Base-by-base conservation (phyloP, 2,113 vertebrate genomes). In the Ibidorhyncha struthersii region DNA sequence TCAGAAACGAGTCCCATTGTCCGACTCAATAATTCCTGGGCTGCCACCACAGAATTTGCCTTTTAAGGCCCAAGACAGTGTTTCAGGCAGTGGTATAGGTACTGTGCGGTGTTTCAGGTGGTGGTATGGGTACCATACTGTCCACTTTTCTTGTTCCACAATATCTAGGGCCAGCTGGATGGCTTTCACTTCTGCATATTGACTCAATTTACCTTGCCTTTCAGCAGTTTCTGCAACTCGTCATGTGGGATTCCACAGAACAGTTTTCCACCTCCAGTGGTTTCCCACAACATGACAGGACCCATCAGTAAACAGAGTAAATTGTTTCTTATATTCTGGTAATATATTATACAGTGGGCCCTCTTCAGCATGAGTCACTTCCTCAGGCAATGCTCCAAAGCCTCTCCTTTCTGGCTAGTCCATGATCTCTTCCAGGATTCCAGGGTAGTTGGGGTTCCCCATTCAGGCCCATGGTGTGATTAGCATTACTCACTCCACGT, bases 81-180 rank as follows among this genome's bases (percentile, higher is more conserved):
- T 59, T 58, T 40, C 2, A 1, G 27, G 27, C 2, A 1, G n/a
- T 49, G n/a, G n/a, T 65, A n/a, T 21, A 10, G 16, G 45, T 29
- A 71, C 30, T 6, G 6, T 25, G 30, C 2, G 3, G 19, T 56
- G 50, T 56, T 81, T 36, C 4, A 11, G 15, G 34, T 32, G 16
- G 8, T 78, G n/a, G 43, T 36, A 56, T 56, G 26, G 52, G 41
- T 26, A 71, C 29, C 1, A 2, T 41, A n/a, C 45, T 41, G 14
- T 41, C 29, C 27, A 38, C 43, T 58, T 69, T 20, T 21, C 29
- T 49, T 50, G 36, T 65, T 74, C 55, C 2, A 3, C 16, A 52
- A 13, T 77, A 59, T 19, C 20, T 47, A 47, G 47, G 61, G 30
- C 8, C 17, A 79, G 50, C 25, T 30, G 62, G 14, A 55, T 45